Conservation (phyloP, 2,797 vertebrate genomes). For the Platyrinchus mystaceus region DNA sequence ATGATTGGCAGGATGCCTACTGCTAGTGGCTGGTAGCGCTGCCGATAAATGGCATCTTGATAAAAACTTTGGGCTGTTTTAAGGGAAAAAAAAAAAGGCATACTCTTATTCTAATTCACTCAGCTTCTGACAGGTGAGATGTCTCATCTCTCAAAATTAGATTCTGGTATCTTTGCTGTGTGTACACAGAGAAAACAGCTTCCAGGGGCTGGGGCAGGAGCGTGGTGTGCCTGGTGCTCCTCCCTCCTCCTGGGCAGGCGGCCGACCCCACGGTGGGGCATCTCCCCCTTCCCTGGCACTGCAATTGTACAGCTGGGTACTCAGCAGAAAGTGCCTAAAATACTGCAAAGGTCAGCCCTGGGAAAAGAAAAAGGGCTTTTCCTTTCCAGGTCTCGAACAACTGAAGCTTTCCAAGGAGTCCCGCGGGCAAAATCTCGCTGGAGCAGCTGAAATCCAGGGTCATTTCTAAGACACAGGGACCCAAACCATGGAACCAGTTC, state of each 20-base stretch:
- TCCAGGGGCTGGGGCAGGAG: neutral
- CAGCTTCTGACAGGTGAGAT: constrained; percentile 38
- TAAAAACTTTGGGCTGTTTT: constrained; percentile 56
- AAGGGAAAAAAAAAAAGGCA: neutral
- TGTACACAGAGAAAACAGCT: neutral
- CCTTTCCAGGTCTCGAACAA: neutral
- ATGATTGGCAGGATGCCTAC: constrained; percentile 69
- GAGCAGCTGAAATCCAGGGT: constrained; percentile 19
- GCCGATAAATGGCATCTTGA: constrained; percentile 55
- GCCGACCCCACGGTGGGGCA: fast-evolving
- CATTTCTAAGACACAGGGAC: neutral
- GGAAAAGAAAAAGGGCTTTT: neutral
- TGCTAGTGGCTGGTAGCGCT: constrained; percentile 5
- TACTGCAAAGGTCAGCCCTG: neutral
- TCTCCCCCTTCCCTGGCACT: neutral
- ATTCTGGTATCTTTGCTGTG: neutral
- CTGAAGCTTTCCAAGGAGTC: neutral
- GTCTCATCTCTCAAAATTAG: constrained; percentile 26
- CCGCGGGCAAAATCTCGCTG: neutral
- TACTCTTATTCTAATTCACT: constrained; percentile 27
- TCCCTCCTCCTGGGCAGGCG: neutral
- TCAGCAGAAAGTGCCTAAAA: neutral
- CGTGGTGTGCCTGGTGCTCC: fast-evolving
- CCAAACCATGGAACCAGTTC: neutral
- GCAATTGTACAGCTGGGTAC: neutral